Base-by-base conservation (phyloP, 2,888 invertebrate species). In the Spicauda simplicius region DNA sequence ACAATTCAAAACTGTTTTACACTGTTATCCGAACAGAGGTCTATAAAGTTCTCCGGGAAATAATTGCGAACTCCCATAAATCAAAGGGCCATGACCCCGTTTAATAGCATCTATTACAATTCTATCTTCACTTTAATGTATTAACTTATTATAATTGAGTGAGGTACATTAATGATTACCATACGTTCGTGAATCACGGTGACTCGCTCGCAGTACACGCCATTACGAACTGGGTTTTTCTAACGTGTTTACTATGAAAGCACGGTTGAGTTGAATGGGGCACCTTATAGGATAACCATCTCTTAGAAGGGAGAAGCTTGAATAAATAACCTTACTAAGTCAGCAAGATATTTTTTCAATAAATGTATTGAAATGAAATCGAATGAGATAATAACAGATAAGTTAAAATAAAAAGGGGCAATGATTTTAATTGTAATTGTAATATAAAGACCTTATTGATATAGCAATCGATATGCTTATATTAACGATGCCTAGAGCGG, bases 1-100 rank as follows among this genome's bases (percentile, higher is more conserved):
- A 41, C 41, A 41, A 6, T 45, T 45, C 45, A 4, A 14, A 45
- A 45, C 45, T 45, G n/a, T n/a, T 45, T 54, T 62, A 54, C 62
- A 54, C 41, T 61, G 53, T 53, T 61, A 53, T 54, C 20, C 54
- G 53, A 37, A 61, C 16, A 18, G 37, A 41, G 37, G 33, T 33
- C 33, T 5, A 53, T 33, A 20, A 54, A 54, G 59, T 65, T 41
- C 18, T 52, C 37, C 20, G 19, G 52, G 33, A 37, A 53, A 58
- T 54, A 65, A 59, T 65, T 65, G 59, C 53, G 25, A 65, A 59
- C 58, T 54, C 65, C 59, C 65, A 65, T 65, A 65, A 65, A 65
- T 65, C 53, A 65, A 53, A 41, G 59, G 58, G 53, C 59, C 53
- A 30, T 65, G 65, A 65, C 59, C 65, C 65, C 33, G 52, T 59